A percentile compares a stretch with the other conserved stretches of the same genome.
phyloP scores from a whole-genome alignment of 1,140 invertebrate genomes.

The Aphaenogaster rudis region DNA sequence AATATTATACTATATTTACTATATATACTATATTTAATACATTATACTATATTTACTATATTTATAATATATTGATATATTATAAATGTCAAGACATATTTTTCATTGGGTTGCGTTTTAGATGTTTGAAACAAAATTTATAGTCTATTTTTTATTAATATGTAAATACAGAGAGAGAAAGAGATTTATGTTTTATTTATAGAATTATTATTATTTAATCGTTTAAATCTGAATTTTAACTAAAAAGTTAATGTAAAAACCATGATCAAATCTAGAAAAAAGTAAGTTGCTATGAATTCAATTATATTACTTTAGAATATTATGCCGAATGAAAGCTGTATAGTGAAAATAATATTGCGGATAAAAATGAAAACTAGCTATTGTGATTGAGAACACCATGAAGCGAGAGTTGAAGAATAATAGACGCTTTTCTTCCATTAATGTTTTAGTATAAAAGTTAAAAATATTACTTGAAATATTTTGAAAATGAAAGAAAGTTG shows the following conservation, averaged over 20 bases:
- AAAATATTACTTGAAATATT: slow-evolving; percentile 1
- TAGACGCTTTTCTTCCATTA: background rate
- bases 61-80: background rate
- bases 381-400: background rate
- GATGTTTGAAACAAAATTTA: background rate
- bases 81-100: background rate
- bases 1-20: too few relatives aligned
- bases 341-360: background rate
- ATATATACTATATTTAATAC: too few relatives aligned
- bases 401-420: slow-evolving; percentile 13
- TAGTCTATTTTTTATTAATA: background rate
- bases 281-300: background rate
- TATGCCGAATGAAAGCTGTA: background rate
- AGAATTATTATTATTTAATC: slow-evolving; percentile 1
- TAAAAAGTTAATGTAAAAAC: background rate
- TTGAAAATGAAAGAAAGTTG: background rate
- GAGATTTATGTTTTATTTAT: background rate
- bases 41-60: too few relatives aligned
- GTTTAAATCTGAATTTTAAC: background rate
- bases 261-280: background rate
- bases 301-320: slow-evolving; percentile 20
- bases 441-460: background rate
- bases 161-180: background rate
- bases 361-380: background rate
- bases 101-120: background rate